These are phyloP conservation scores for Sebastes oblongus DNA, from an alignment of 2,797 vertebrate species.

Conservation along the genomic window DNA sequence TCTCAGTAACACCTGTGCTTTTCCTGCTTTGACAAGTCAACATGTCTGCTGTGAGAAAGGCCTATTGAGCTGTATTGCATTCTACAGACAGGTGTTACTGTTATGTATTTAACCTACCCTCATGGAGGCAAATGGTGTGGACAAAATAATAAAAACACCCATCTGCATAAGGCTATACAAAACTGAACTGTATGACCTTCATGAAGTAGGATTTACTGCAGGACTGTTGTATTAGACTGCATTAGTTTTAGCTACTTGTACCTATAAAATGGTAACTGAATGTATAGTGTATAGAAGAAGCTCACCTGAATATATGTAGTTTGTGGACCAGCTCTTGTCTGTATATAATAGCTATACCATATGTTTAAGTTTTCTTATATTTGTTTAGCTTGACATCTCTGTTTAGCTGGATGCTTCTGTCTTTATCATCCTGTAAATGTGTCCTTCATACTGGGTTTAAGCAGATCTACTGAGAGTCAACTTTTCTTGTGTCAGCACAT, in stretches of 20 bases:
- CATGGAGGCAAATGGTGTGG: not conserved
- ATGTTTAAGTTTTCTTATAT: not conserved
- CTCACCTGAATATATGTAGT: not conserved
- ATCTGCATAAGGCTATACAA: not conserved
- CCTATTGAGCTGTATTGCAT: not conserved
- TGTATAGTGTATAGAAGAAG: not conserved
- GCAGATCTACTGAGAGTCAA: not conserved
- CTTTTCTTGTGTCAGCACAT: not conserved
- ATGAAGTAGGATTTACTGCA: not conserved
- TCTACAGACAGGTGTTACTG: not conserved
- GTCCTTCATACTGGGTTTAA: not conserved
- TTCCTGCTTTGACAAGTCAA: too few species aligned
- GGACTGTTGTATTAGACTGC: not conserved
- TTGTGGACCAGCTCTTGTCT: not conserved
- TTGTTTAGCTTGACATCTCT: too few species aligned
- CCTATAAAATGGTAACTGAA: not conserved
- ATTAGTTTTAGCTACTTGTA: not conserved
- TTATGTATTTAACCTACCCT: not conserved
- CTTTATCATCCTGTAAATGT: not conserved
- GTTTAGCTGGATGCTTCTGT: not conserved
- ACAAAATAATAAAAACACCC: not conserved
- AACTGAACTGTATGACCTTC: not conserved
- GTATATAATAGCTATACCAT: not conserved
- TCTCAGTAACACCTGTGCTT: too few species aligned
- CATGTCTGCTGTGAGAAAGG: too few species aligned